These are phyloP conservation scores for Trichechus manatus DNA, from an alignment of 2,113 vertebrate genomes.

Conservation along the genomic window DNA sequence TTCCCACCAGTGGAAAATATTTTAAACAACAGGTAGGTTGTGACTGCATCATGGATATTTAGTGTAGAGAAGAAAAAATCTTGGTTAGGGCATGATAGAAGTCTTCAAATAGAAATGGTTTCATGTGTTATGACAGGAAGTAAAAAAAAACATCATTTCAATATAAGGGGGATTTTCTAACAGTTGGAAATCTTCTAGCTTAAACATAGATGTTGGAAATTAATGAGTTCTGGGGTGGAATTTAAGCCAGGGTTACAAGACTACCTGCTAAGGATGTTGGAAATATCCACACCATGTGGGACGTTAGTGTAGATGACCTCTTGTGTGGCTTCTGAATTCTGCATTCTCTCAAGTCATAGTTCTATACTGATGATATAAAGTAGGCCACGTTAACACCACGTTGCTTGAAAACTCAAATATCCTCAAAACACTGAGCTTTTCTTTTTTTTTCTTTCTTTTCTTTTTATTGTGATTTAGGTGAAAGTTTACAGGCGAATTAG, in stretches of 20 bases:
- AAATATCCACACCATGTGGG: neutral
- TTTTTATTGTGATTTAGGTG: too few species aligned
- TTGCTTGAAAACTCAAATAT: neutral
- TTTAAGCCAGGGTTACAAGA: neutral
- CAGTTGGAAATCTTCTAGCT: neutral
- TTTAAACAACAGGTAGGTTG: neutral
- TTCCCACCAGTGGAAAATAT: neutral
- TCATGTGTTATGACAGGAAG: neutral
- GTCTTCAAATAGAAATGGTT: neutral
- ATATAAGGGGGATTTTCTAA: neutral
- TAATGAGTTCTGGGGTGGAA: neutral
- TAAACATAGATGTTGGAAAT: neutral
- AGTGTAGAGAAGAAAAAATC: neutral
- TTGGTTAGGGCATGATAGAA: too few species aligned
- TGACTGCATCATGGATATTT: too few species aligned
- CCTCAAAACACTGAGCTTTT: neutral
- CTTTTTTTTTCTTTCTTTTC: too few species aligned
- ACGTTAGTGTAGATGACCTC: neutral
- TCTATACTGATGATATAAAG: fast-evolving
- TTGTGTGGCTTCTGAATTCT: too few species aligned
- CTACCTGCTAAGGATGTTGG: neutral
- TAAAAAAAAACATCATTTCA: neutral
- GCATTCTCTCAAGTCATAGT: fast-evolving
- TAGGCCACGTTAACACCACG: fast-evolving
- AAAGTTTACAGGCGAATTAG: too few species aligned